Evolutionary conservation across 1,140 invertebrate species (phyloP), one percentile per base, ranked within the genome.

Genomic region (Brachionus paranguensis): DNA sequence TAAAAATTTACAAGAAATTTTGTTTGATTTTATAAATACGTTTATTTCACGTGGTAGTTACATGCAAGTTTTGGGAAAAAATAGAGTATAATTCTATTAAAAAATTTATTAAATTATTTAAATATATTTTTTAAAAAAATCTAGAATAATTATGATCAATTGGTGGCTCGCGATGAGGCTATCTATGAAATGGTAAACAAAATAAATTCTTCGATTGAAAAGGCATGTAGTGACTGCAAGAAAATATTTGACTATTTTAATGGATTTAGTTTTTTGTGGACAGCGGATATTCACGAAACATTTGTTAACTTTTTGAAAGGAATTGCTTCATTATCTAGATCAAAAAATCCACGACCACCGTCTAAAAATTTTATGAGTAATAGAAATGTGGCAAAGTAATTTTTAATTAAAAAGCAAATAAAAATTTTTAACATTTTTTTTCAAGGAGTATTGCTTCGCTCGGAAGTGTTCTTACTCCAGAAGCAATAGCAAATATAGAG

Each of bases 131-230:
- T 1, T 1, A 24, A 24, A 24, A 24, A 72, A 43, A 41, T 41
- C 3, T 84, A 89, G 89, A 88, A 86, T n/a, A 87, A 86, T 17
- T 89, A 89, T 76, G 86, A 88, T 78, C 88, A 89, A 43, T 88
- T 88, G 72, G 88, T 89, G 24, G 83, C 85, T 1, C 86, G 85
- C 37, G 88, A 89, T 86, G 87, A 87, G 43, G 87, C 88, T 78
- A 86, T 89, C 4, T 86, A 86, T 84, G 85, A 88, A 83, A 68
- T 89, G 17, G 65, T 88, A 43, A 78, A 85, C 14, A 85, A 89
- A 84, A 89, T 88, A 84, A 87, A 85, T 47, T 85, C 86, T 78
- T 81, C 88, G 8, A 88, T 89, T 12, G 85, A 88, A 60, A 86
- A 89, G 65, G 89, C 88, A 76, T 85, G 86, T 64, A 86, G 87